These are phyloP conservation scores for Babyrousa celebensis DNA, from an alignment of 2,797 vertebrate genomes.

Conservation along the genomic window DNA sequence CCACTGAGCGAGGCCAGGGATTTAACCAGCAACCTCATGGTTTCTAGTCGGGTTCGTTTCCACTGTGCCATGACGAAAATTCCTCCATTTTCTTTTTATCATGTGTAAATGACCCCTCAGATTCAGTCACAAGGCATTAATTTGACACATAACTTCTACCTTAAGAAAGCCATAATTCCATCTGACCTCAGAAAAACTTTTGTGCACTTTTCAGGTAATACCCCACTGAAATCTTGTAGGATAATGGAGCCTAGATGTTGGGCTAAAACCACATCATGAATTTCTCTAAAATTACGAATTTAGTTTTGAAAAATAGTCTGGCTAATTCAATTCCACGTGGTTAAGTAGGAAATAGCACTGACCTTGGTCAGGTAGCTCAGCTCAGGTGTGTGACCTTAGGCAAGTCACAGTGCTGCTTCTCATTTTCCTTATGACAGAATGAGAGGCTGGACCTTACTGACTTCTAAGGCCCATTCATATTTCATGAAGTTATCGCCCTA, in stretches of 20 bases:
- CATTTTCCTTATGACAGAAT: not conserved
- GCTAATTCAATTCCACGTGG: not conserved
- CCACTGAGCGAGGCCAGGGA: no score
- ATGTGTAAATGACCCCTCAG: not conserved
- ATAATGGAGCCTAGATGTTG: not conserved
- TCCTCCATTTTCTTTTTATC: conserved; percentile 2
- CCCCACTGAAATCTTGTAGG: not conserved
- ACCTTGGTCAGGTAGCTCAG: not conserved
- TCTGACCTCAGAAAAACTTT: not conserved
- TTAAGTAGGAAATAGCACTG: not conserved
- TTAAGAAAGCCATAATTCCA: conserved; percentile 15
- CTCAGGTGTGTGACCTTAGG: not conserved
- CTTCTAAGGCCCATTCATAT: not conserved
- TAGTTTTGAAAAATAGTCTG: conserved; percentile 30
- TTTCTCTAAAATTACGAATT: conserved; percentile 43
- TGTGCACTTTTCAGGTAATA: not conserved
- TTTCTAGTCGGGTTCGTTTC: no score
- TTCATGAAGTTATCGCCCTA: conserved; percentile 12
- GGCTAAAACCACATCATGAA: not conserved
- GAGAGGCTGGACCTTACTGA: not conserved
- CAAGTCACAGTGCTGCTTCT: not conserved
- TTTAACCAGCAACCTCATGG: no score
- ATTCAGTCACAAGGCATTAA: not conserved
- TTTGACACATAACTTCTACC: not conserved
- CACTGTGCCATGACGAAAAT: no score